Evolutionary conservation across 2,888 invertebrate genomes (phyloP).

Genomic region (Busseola fusca): DNA sequence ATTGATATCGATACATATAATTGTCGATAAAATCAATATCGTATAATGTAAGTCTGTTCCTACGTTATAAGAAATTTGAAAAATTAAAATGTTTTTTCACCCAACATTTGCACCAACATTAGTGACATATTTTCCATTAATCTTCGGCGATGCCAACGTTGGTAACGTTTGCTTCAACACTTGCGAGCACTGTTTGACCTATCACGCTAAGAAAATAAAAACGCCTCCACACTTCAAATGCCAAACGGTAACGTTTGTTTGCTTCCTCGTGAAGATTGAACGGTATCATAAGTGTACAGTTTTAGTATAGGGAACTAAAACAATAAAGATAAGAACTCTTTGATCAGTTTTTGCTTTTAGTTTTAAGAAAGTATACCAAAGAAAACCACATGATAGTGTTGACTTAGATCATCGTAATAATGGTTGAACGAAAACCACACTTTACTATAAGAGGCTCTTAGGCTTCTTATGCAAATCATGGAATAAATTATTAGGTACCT

Average conservation of each 20-base stretch:
- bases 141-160: not conserved
- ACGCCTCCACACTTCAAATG: constrained; percentile 35
- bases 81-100: too few species aligned
- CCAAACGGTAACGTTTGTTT: constrained; percentile 46
- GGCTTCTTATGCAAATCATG: constrained; percentile 28
- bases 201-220: constrained; percentile 46
- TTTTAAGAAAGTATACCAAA: constrained; percentile 45
- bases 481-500: constrained; percentile 21
- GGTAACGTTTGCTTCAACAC: constrained; percentile 2
- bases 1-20: too few species aligned
- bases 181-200: constrained; percentile 32
- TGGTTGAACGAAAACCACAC: constrained; percentile 29
- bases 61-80: too few species aligned
- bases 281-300: constrained; percentile 44
- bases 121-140: not conserved
- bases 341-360: constrained; percentile 49
- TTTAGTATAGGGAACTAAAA: constrained; percentile 36
- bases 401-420: constrained; percentile 39
- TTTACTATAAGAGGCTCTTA: constrained; percentile 36
- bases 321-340: constrained; percentile 37
- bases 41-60: not conserved
- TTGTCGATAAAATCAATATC: too few species aligned
- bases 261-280: constrained; percentile 49
- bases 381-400: constrained; percentile 37
- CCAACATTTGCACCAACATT: not conserved